Base-by-base conservation (phyloP, 2,888 invertebrate species). In the Erannis defoliaria region DNA sequence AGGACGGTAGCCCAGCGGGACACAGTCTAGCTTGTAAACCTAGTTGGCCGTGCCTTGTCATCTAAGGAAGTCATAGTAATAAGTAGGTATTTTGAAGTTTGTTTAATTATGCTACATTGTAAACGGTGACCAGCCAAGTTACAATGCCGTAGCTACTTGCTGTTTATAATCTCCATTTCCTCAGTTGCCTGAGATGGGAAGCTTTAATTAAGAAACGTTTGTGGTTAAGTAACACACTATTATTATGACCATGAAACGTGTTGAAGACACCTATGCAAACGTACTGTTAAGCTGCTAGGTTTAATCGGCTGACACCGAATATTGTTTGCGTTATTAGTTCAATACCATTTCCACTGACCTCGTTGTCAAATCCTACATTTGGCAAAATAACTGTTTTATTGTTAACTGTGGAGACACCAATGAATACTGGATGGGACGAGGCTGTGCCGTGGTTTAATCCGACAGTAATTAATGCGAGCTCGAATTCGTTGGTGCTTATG, bases 1-100 rank as follows among this genome's bases (percentile, higher is more conserved):
- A 78, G 74, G 78, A 77, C 84, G 82, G 82, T 85, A 82, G 86
- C 84, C 70, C 86, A 86, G 86, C 86, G 81, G 85, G 85, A 4
- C 81, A 83, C 68, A 72, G 63, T 70, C 71, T 61, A 66, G 68
- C 67, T 82, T 84, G 79, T 84, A 84, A 82, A 82, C n/a, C n/a
- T 84, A 78, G 78, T 78, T 64, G 70, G 65, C 56, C 71, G 73
- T 73, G 74, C 73, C 73, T 64, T 59, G 72, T 68, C 72, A 64
- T 67, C 70, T 62, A 70, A 61, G 68, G 59, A 59, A 63, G 60
- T 37, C 50, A 56, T 42, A 16, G 16, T 38, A 40, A 57, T 6
- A 23, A 18, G 31, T 29, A 8, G 4, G 40, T 49, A 49, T 0
- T 29, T n/a, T n/a, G n/a, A 42, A 21, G 16, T 14, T 8, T 31